Evolutionary conservation across 2,888 invertebrate species (phyloP).

Genomic region (Hirtodrosophila trivittata): DNA sequence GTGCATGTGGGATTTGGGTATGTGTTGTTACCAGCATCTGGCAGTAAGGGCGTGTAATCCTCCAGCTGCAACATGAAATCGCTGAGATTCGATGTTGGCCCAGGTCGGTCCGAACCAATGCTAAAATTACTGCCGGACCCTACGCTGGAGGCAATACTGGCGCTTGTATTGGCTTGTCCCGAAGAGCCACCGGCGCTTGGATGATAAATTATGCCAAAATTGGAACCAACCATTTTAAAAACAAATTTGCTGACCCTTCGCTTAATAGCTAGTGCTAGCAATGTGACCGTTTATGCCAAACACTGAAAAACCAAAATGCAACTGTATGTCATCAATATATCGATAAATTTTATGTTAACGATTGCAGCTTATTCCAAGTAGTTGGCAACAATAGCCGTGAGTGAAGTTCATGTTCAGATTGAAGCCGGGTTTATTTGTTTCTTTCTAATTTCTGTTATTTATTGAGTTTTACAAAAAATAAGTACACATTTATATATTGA

Average conservation of each 20-base stretch:
- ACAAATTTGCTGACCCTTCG: not conserved
- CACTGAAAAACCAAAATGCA: not conserved
- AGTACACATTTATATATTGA: too few relatives aligned
- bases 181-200: conserved; percentile 52
- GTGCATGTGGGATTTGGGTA: not conserved
- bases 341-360: not conserved
- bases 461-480: too few relatives aligned
- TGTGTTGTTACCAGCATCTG: conserved; percentile 91
- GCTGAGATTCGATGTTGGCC: conserved; percentile 62
- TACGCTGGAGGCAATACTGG: not conserved
- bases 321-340: conserved; percentile 6
- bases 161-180: conserved; percentile 25
- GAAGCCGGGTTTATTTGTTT: too few relatives aligned
- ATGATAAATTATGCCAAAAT: conserved; percentile 65
- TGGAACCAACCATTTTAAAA: conserved; percentile 61
- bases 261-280: not conserved
- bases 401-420: too few relatives aligned
- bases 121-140: conserved; percentile 16
- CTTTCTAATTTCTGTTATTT: too few relatives aligned
- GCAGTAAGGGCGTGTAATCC: conserved; percentile 95
- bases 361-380: too few relatives aligned
- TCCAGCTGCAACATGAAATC: conserved; percentile 85
- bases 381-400: too few relatives aligned
- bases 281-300: not conserved
- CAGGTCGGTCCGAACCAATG: conserved; percentile 36